phyloP scores from a whole-genome alignment of 2,888 invertebrate genomes.

The Ectemnius continuus region DNA sequence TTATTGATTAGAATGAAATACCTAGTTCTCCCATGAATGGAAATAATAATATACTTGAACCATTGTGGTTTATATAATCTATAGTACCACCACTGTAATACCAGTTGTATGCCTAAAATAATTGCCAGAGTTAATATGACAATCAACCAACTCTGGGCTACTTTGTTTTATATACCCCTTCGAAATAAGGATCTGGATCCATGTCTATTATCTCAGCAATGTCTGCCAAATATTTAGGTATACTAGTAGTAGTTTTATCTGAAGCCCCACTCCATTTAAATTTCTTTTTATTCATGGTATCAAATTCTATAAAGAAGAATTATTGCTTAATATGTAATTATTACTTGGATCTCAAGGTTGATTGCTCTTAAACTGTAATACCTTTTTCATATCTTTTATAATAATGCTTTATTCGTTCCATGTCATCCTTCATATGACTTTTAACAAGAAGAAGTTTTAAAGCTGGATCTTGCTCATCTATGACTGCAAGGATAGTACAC shows the following conservation, averaged over 20 bases:
- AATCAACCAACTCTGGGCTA: background rate
- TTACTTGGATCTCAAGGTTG: background rate
- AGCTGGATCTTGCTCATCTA: conserved; percentile 67
- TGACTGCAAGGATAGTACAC: conserved; percentile 51
- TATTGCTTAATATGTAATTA: background rate
- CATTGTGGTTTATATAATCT: conserved; percentile 54
- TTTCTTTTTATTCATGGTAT: conserved; percentile 50
- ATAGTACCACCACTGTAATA: conserved; percentile 74
- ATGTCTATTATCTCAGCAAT: conserved; percentile 69
- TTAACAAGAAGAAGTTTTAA: conserved; percentile 67
- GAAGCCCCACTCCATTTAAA: conserved; percentile 51
- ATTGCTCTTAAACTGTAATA: conserved; percentile 28
- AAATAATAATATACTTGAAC: conserved; percentile 67
- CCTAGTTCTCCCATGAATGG: conserved; percentile 72
- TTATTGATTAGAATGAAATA: conserved; percentile 39
- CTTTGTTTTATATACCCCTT: conserved; percentile 63
- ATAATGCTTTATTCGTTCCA: conserved; percentile 61
- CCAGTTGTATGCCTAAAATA: conserved; percentile 73
- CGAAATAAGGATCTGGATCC: conserved; percentile 74
- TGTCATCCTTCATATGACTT: conserved; percentile 62
- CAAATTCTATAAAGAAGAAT: conserved; percentile 52
- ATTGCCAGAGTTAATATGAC: conserved; percentile 10
- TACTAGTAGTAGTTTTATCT: conserved; percentile 31
- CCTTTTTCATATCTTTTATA: conserved; percentile 62
- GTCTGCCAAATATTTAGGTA: conserved; percentile 70